Evolutionary conservation across 2,113 vertebrate species (phyloP).

Genomic region (Anarrhichthys ocellatus): DNA sequence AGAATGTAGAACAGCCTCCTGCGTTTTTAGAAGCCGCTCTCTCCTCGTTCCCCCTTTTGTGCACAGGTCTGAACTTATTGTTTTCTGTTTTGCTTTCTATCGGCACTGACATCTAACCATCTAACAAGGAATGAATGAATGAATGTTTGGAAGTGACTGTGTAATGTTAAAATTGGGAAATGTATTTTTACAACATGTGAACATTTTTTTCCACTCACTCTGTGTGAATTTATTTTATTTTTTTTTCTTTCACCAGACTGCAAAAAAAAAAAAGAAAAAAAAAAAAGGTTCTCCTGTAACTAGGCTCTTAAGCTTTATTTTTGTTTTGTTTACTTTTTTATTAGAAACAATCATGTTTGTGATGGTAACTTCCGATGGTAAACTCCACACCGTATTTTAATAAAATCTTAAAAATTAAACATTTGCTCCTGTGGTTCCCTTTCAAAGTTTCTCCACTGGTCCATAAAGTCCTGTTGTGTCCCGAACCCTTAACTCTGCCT

Average conservation of each 20-base stretch:
- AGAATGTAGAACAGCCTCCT: slow-evolving; percentile 62
- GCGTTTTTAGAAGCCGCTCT: slow-evolving; percentile 57
- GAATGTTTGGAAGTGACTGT: slow-evolving; percentile 81
- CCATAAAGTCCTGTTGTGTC: neutral
- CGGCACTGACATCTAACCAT: slow-evolving; percentile 83
- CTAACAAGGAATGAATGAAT: slow-evolving; percentile 80
- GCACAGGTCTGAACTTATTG: slow-evolving; percentile 70
- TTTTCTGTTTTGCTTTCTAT: slow-evolving; percentile 59
- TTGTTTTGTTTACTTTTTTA: slow-evolving; percentile 88
- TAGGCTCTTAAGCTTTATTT: slow-evolving; percentile 89
- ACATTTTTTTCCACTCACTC: slow-evolving; percentile 74
- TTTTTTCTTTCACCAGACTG: slow-evolving; percentile 83
- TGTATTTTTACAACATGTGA: slow-evolving; percentile 89
- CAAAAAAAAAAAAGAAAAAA: slow-evolving; percentile 79
- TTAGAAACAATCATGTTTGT: slow-evolving; percentile 92
- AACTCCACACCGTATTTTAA: slow-evolving; percentile 91
- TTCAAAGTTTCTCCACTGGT: neutral
- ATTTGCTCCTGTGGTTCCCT: slow-evolving; percentile 13
- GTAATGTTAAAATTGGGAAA: slow-evolving; percentile 84
- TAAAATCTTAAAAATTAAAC: slow-evolving; percentile 85
- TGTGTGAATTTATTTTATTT: slow-evolving; percentile 81
- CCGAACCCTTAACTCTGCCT: slow-evolving; percentile 8
- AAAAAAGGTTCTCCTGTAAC: slow-evolving; percentile 81
- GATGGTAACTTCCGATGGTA: slow-evolving; percentile 88
- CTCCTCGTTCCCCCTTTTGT: slow-evolving; percentile 46